These are phyloP conservation scores for Symphodus melops DNA, from an alignment of 2,113 vertebrate species.

Conservation along the genomic window DNA sequence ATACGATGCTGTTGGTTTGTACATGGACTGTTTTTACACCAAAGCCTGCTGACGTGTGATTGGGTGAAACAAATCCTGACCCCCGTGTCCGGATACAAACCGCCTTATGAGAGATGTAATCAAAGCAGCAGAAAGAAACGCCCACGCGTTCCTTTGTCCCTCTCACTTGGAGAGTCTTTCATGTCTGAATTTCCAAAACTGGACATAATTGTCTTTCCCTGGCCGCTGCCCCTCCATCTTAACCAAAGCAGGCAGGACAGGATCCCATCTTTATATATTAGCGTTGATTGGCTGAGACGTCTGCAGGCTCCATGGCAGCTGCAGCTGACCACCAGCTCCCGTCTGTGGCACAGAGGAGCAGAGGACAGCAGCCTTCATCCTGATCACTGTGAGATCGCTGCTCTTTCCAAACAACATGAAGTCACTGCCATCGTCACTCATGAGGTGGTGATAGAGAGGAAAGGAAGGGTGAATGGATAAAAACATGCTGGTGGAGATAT, in stretches of 20 bases:
- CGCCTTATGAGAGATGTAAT: no score
- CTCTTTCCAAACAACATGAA: slow-evolving; percentile 27
- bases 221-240: slow-evolving; percentile 27
- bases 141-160: not conserved
- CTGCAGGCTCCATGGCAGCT: slow-evolving; percentile 10
- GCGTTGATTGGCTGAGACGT: slow-evolving; percentile 35
- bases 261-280: slow-evolving; percentile 47
- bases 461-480: slow-evolving; percentile 16
- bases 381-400: not conserved
- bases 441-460: slow-evolving; percentile 20
- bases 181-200: not conserved
- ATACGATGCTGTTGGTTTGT: no score
- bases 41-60: no score
- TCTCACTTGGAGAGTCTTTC: not conserved
- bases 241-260: slow-evolving; percentile 45
- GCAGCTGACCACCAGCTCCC: slow-evolving; percentile 26
- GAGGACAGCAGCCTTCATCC: not conserved
- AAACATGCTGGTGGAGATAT: not conserved
- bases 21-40: no score
- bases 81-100: no score
- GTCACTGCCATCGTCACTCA: slow-evolving; percentile 12
- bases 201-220: slow-evolving; percentile 5
- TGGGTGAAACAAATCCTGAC: no score
- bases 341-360: slow-evolving; percentile 19
- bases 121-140: no score